phyloP scores from a whole-genome alignment of 2,113 vertebrate species.

The Columba janthina region DNA sequence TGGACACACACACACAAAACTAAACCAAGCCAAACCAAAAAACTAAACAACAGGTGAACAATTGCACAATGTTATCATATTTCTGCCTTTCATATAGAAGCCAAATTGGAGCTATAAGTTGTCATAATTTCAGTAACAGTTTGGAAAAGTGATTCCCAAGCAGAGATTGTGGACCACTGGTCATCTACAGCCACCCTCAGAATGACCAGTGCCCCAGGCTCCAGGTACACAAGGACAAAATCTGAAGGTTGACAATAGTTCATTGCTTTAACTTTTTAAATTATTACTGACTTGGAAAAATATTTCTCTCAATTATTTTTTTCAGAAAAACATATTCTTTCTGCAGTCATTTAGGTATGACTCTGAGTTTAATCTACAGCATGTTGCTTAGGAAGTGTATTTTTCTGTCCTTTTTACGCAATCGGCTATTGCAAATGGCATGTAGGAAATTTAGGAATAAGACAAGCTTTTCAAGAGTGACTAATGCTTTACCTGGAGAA shows the following conservation, averaged over 20 bases:
- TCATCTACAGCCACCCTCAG: background rate
- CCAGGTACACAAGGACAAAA: background rate
- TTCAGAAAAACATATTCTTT: background rate
- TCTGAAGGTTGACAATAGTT: background rate
- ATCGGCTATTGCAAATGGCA: background rate
- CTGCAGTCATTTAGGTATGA: background rate
- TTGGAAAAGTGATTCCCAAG: background rate
- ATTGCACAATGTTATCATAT: background rate
- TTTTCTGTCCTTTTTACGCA: background rate
- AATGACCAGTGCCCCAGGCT: accelerated
- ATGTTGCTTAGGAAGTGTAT: background rate
- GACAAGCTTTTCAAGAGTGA: background rate
- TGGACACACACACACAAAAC: background rate
- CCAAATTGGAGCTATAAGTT: background rate
- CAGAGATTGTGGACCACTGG: background rate
- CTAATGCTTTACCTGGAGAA: background rate
- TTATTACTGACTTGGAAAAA: background rate
- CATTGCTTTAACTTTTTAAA: background rate
- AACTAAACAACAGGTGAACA: background rate
- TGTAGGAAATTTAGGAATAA: background rate
- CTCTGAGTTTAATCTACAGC: background rate
- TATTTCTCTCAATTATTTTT: background rate
- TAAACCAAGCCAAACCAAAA: background rate
- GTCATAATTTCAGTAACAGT: background rate
- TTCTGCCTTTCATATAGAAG: background rate